phyloP scores from a whole-genome alignment of 2,113 vertebrate genomes.

The Prionailurus viverrinus region DNA sequence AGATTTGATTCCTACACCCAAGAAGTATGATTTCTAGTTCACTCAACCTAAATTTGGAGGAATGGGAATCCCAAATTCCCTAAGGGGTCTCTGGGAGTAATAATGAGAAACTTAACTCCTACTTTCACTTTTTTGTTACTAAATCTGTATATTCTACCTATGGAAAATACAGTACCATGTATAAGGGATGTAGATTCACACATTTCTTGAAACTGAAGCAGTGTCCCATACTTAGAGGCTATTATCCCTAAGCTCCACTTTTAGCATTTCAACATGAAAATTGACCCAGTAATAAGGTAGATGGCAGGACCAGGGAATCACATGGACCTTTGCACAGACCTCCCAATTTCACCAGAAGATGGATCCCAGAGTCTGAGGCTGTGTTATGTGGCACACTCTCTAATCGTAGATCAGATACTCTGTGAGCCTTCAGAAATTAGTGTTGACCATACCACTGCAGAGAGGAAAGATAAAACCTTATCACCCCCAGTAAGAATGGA shows the following conservation, averaged over 20 bases:
- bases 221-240: background rate
- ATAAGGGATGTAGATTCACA: background rate
- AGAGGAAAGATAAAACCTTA: background rate
- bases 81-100: background rate
- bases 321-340: background rate
- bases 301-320: background rate
- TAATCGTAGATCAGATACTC: background rate
- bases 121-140: background rate
- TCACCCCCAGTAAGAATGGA: background rate
- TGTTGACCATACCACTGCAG: background rate
- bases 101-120: constrained; percentile 20
- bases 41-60: background rate
- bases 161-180: background rate
- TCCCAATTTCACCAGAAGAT: background rate
- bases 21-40: background rate
- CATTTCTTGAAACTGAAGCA: constrained; percentile 16
- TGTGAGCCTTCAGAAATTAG: background rate
- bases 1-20: background rate
- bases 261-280: constrained; percentile 32
- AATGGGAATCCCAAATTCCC: background rate
- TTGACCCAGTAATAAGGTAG: background rate
- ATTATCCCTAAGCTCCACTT: background rate
- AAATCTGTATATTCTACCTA: background rate
- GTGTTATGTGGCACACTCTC: background rate
- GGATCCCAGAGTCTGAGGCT: background rate